These are phyloP conservation scores for Eremophila alpestris DNA, from an alignment of 2,797 vertebrate species.

Conservation along the genomic window DNA sequence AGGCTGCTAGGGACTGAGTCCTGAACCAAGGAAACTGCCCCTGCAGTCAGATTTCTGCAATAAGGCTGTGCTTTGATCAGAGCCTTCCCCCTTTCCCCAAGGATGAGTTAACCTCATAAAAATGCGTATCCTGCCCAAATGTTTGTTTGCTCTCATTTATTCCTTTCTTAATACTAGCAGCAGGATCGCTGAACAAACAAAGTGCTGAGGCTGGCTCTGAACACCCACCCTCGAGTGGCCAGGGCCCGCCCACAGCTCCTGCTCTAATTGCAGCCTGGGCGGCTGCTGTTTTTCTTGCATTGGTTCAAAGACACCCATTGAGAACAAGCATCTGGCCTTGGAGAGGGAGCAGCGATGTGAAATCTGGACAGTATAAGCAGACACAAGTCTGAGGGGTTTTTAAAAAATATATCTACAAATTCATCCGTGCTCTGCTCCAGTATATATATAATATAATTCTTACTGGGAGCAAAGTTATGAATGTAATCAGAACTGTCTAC, in stretches of 20 bases:
- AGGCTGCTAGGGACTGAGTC: background rate
- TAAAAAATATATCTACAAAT: background rate
- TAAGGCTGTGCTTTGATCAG: background rate
- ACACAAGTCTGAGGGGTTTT: background rate
- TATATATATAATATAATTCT: background rate
- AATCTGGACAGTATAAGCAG: background rate
- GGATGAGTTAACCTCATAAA: conserved; percentile 56
- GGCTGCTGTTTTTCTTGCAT: conserved; percentile 15
- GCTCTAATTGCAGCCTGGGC: background rate
- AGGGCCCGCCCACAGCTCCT: background rate
- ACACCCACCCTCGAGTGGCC: background rate
- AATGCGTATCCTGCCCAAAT: conserved; percentile 49
- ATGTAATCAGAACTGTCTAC: background rate
- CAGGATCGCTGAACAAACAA: conserved; percentile 14
- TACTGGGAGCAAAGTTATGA: background rate
- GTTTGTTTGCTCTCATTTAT: conserved; percentile 46
- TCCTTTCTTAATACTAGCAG: conserved; percentile 11
- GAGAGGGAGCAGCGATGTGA: background rate
- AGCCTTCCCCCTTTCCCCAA: conserved; percentile 14
- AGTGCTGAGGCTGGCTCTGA: background rate
- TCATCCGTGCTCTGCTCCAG: background rate
- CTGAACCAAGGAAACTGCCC: background rate
- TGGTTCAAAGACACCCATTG: conserved; percentile 34
- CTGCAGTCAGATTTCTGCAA: conserved; percentile 13
- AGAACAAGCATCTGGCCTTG: conserved; percentile 14